Evolutionary conservation across 2,888 invertebrate species (phyloP), one percentile per base, ranked within the genome.

Genomic region (Ichneumoninae sp.): DNA sequence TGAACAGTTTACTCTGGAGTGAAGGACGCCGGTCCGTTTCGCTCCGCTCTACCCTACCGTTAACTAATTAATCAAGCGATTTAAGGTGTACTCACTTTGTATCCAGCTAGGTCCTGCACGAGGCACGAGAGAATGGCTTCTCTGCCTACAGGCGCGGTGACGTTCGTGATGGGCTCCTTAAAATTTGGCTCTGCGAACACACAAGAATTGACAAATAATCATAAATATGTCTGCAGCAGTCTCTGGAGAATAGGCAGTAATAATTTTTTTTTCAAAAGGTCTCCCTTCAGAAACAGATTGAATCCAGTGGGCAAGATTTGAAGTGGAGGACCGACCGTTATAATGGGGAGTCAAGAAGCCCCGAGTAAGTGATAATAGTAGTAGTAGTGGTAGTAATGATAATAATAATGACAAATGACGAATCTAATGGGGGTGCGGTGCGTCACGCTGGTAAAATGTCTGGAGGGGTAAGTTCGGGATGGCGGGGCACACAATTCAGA

Each of bases 61-160:
- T 5, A 60, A 10, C 22, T n/a, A 7, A 26, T 22, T 60, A 26
- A 26, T 60, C 5, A n/a, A 16, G 16, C 26, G 30, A 44, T 60
- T 4, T 0, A 30, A 60, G 8, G 40, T 22, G 52, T 80, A 8
- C 85, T 93, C 94, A 98, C 98, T 96, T 98, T 98, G 92, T 96
- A 98, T 22, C 96, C 95, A 81, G 96, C 96, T 83, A 98, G 95
- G 94, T 97, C 97, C 93, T 98, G 96, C 8, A 98, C 98, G 73
- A 96, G 95, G 93, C 98, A 98, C 70, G 96, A 96, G 74, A 98
- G 95, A 74, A 96, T 95, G 6, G 97, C 98, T 94, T 98, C 98
- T 84, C 98, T 95, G 65, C 98, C 97, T 78, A 98, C 96, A 16
- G 98, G 96, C 10, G 96, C 96, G 7, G 98, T 98, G 89, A 97